Evolutionary conservation across 2,797 vertebrate genomes (phyloP).

Genomic region (Anguilla anguilla): DNA sequence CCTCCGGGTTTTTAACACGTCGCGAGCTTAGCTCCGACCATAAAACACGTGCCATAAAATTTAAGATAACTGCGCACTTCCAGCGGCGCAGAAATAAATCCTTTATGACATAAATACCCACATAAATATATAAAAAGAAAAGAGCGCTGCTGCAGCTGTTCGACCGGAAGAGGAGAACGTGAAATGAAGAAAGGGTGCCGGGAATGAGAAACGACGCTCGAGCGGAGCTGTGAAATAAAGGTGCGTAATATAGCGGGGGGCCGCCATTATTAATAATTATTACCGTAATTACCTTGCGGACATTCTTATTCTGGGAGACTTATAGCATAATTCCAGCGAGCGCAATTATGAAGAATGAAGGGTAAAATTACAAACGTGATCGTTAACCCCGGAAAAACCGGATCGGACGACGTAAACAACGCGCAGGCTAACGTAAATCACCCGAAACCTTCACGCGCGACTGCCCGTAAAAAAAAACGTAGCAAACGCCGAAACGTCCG

Average conservation of each 20-base stretch:
- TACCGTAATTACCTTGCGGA: not conserved
- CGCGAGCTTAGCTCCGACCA: not conserved
- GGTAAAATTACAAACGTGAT: not conserved
- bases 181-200: not conserved
- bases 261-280: slow-evolving; percentile 1
- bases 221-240: not conserved
- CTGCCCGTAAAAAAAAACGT: not conserved
- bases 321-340: not conserved
- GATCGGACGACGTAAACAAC: not conserved
- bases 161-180: too few relatives aligned
- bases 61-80: not conserved
- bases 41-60: not conserved
- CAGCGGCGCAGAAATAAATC: not conserved
- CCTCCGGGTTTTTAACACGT: not conserved
- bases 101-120: slow-evolving; percentile 7
- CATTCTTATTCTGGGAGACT: not conserved
- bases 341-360: not conserved
- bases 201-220: not conserved
- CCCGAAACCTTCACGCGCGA: not conserved
- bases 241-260: not conserved
- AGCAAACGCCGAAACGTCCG: not conserved
- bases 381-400: not conserved
- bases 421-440: not conserved
- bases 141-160: not conserved
- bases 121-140: not conserved